These are phyloP conservation scores for Acipenser oxyrinchus DNA, from an alignment of 2,797 vertebrate species.

Conservation along the genomic window DNA sequence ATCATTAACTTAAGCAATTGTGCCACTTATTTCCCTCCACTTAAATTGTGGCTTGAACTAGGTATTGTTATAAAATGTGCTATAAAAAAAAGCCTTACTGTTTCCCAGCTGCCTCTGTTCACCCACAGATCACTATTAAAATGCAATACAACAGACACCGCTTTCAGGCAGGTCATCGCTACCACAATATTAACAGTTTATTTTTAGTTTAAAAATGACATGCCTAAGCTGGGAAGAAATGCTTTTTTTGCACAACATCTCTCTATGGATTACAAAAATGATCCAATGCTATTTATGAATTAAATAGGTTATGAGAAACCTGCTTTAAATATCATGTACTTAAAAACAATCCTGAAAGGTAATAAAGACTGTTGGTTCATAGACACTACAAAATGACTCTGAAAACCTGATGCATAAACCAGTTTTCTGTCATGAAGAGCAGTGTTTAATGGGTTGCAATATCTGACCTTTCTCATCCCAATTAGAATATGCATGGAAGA, in stretches of 20 bases:
- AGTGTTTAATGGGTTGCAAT: too few relatives aligned
- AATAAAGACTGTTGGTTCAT: too few relatives aligned
- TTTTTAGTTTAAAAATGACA: conserved; percentile 46
- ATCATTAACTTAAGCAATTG: too few relatives aligned
- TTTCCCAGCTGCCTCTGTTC: conserved; percentile 1
- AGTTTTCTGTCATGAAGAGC: too few relatives aligned
- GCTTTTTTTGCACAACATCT: neutral
- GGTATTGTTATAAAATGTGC: neutral
- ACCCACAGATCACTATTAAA: conserved; percentile 28
- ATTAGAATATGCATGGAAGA: too few relatives aligned
- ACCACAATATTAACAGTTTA: conserved; percentile 37
- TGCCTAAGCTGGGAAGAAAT: conserved; percentile 22
- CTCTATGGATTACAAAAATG: neutral
- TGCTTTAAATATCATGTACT: too few relatives aligned
- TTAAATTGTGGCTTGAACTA: too few relatives aligned
- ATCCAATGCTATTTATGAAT: neutral
- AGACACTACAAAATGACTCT: too few relatives aligned
- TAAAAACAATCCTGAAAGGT: too few relatives aligned
- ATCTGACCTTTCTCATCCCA: too few relatives aligned
- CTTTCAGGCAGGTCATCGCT: conserved; percentile 36
- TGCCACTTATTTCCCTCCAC: too few relatives aligned
- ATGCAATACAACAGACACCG: conserved; percentile 34
- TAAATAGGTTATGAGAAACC: neutral
- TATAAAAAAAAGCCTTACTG: neutral
- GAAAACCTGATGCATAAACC: too few relatives aligned